phyloP scores from a whole-genome alignment of 2,113 vertebrate species.

The Ceyx margarethae region DNA sequence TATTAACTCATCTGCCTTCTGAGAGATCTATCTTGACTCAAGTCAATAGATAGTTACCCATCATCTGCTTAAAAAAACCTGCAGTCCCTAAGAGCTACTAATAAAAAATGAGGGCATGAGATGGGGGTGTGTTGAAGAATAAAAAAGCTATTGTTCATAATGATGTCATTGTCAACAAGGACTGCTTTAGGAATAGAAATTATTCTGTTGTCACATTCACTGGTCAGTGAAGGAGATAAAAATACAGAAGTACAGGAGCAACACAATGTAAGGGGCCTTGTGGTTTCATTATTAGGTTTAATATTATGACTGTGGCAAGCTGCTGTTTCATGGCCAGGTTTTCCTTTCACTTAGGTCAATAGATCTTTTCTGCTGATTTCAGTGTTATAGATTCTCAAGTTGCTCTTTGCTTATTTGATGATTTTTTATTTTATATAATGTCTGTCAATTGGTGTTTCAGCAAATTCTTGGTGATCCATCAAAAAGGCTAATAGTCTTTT shows the following conservation, averaged over 20 bases:
- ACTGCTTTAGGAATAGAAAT: background rate
- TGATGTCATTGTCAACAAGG: background rate
- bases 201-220: background rate
- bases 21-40: background rate
- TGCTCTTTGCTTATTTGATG: background rate
- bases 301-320: background rate
- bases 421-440: constrained; percentile 27
- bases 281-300: background rate
- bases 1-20: background rate
- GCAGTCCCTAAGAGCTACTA: background rate
- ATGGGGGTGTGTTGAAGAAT: background rate
- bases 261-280: background rate
- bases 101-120: background rate
- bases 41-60: background rate
- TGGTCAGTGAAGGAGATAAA: background rate
- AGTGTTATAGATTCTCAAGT: background rate
- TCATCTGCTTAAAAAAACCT: fast-evolving
- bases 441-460: constrained; percentile 17
- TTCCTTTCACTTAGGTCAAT: background rate
- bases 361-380: constrained; percentile 11
- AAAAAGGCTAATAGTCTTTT: constrained; percentile 24
- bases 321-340: background rate
- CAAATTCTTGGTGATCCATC: constrained; percentile 19
- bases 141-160: background rate
- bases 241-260: background rate